Evolutionary conservation across 2,113 vertebrate genomes (phyloP), one percentile per base, ranked within the genome.

Genomic region (Nestor notabilis): DNA sequence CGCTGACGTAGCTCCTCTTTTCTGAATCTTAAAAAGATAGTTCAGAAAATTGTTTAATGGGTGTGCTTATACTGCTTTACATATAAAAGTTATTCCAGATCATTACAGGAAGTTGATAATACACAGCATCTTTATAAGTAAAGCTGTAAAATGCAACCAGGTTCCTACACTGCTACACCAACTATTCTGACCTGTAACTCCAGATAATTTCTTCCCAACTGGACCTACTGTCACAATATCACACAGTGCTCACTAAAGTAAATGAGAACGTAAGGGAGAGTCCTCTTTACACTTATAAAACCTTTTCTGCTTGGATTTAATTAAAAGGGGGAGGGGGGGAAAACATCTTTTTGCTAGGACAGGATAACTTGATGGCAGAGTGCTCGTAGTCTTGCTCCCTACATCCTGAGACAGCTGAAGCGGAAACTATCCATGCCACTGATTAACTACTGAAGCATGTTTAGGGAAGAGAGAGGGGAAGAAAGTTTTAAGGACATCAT

Each of bases 221-320:
- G 12, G 24, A 6, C 14, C 10, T 16, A 18, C 0, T 39, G 7
- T 28, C 21, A 64, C 1, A 0, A 5, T 9, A 82, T 4, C 35
- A 23, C 43, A 44, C 12, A 37, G 10, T 23, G 23, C 35, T 78
- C 61, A 63, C 21, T 37, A 2, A 78, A 81, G 31, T 24, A 84
- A 69, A 56, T n/a, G 10, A 50, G n/a, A 87, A 71, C 3, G 10
- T 33, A 58, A 86, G 89, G 39, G 5, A 17, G 2, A 64, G 15
- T 75, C 13, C 50, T 61, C 77, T 17, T 37, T 43, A 82, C 17
- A 37, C 10, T 11, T 41, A 76, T 15, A 78, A 3, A 68, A 55
- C 2, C 18, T 70, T 5, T 78, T 87, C 33, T 46, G 18, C 39
- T 65, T 27, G 8, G 29, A 33, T 76, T 83, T 49, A 52, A 76